phyloP scores from a whole-genome alignment of 2,888 invertebrate species.

The Cynaeus angustus region DNA sequence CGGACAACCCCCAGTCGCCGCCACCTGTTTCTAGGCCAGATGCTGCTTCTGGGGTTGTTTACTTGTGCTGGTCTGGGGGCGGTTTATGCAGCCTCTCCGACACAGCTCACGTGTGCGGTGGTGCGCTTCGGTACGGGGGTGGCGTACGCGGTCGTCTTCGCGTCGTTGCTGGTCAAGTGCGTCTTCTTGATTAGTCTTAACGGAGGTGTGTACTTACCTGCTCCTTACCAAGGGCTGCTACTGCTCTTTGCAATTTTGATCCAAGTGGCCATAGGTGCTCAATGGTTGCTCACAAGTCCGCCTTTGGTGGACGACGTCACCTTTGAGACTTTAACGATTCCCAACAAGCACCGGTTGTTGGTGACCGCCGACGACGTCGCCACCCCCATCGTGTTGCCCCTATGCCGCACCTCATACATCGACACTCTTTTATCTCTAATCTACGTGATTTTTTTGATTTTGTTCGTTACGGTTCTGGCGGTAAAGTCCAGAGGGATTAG shows the following conservation, averaged over 20 bases:
- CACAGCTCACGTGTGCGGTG: constrained; percentile 86
- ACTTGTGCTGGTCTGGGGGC: constrained; percentile 87
- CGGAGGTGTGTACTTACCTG: constrained; percentile 92
- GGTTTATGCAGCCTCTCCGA: constrained; percentile 85
- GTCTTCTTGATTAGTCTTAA: constrained; percentile 94
- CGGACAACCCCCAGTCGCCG: constrained; percentile 88
- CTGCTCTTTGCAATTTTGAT: constrained; percentile 93
- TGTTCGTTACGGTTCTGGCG: constrained; percentile 89
- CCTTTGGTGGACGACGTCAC: constrained; percentile 75
- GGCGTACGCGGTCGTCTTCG: constrained; percentile 90
- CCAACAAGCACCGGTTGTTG: constrained; percentile 67
- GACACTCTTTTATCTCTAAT: constrained; percentile 86
- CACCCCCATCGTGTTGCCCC: constrained; percentile 65
- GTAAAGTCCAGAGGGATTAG: constrained; percentile 90
- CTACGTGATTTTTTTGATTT: constrained; percentile 88
- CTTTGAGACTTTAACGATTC: constrained; percentile 64
- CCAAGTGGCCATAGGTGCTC: constrained; percentile 88
- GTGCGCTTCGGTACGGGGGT: constrained; percentile 88
- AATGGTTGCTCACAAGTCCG: constrained; percentile 89
- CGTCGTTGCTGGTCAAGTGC: constrained; percentile 93
- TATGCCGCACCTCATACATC: constrained; percentile 81
- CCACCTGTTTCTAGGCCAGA: constrained; percentile 90
- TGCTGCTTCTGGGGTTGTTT: constrained; percentile 88
- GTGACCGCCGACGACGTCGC: constrained; percentile 67
- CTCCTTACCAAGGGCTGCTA: constrained; percentile 92